Evolutionary conservation across 2,888 invertebrate species (phyloP), one percentile per base, ranked within the genome.

Genomic region (Stenichneumon culpator): DNA sequence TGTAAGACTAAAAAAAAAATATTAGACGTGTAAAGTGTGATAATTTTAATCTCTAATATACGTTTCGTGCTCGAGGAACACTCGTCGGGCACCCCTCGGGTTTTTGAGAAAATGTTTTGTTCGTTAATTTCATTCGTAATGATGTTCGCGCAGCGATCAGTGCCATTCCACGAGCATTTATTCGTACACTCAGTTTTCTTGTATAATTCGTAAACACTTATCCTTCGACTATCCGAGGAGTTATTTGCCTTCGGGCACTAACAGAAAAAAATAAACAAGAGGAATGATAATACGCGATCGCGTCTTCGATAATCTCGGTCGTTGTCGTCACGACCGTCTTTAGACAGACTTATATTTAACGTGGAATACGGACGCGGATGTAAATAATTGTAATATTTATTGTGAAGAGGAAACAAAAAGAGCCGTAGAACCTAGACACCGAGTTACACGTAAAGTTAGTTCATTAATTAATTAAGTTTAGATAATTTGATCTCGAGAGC

Each of bases 371-470:
- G 68, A 79, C 87, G 86, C 88, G 86, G 87, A 86, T 93, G 93
- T 93, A 93, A 89, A 93, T 93, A 93, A 87, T 92, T 93, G 93
- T 93, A 93, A 93, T 93, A 93, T 93, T 93, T 93, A 93, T 93
- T 92, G 86, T 83, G 88, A 91, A 90, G 89, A 89, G 84, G 83
- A 82, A 88, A 83, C 67, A 83, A 79, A 86, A 32, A 50, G 74
- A 77, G 63, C 68, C 75, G 74, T 86, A 83, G 86, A 86, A 84
- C 72, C 72, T 86, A 82, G 84, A 84, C 81, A 86, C 74, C 79
- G 54, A 83, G 79, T 83, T 82, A 81, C 74, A 77, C 72, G 81
- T 82, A 83, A 83, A 47, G 72, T 83, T 85, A 86, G 75, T 83
- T 72, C 32, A 72, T 78, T 80, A 68, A 79, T 75, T 79, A 69